A percentile compares a stretch with the other conserved stretches of the same genome.
Conservation (phyloP, 2,113 vertebrate species). For the Tringa solitaria region DNA sequence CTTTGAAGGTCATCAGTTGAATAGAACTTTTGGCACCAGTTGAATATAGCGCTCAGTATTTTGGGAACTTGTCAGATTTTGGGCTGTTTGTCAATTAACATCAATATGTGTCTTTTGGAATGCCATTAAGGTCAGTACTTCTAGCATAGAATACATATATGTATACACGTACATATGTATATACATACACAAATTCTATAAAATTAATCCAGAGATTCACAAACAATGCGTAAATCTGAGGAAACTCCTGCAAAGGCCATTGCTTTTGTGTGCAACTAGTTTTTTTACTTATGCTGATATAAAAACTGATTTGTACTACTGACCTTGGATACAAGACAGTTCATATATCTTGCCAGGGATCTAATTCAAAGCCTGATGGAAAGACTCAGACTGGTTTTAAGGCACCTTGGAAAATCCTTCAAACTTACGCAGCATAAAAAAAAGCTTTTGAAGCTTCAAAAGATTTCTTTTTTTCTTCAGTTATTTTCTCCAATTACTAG, state of each 20-base stretch:
- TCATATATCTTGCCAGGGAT: not conserved
- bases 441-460: not conserved
- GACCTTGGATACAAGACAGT: not conserved
- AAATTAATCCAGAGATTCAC: not conserved
- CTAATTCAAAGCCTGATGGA: slow-evolving; percentile 14
- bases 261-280: not conserved
- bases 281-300: not conserved
- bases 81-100: not conserved
- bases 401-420: not conserved
- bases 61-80: not conserved
- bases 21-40: not conserved
- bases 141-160: not conserved
- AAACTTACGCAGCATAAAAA: not conserved
- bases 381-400: not conserved
- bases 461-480: not conserved
- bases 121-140: not conserved
- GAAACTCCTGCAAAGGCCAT: not conserved
- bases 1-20: not conserved
- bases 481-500: not conserved
- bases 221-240: not conserved
- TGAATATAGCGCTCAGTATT: not conserved
- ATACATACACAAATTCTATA: not conserved
- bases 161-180: not conserved
- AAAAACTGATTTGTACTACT: not conserved
- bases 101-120: not conserved